phyloP scores from a whole-genome alignment of 2,113 vertebrate species.

The Uropsilus gracilis region DNA sequence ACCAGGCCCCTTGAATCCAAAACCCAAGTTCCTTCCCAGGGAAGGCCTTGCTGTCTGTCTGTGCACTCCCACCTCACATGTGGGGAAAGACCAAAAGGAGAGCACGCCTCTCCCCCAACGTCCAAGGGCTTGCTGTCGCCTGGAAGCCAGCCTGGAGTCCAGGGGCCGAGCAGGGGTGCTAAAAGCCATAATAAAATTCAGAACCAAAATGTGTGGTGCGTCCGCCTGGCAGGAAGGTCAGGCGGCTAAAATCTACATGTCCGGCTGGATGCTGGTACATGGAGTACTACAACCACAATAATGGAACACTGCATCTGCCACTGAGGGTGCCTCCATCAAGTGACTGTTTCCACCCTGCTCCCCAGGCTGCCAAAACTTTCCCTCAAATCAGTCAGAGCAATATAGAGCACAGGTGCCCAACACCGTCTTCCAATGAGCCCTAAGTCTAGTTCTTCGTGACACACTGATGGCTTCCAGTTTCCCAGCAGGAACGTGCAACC shows the following conservation, averaged over 20 bases:
- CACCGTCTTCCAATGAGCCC: not conserved
- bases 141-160: not conserved
- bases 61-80: not conserved
- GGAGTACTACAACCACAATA: not conserved
- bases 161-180: not conserved
- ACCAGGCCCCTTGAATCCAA: not conserved
- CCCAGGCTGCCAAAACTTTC: not conserved
- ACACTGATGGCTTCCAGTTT: not conserved
- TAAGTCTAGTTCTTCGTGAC: constrained; percentile 15
- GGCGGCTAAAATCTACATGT: not conserved
- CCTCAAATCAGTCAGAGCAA: not conserved
- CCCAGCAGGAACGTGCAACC: constrained; percentile 25
- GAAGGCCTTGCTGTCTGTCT: not conserved
- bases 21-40: not conserved
- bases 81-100: not conserved
- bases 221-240: not conserved
- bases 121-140: not conserved
- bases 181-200: not conserved
- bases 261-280: not conserved
- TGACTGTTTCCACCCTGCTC: not conserved
- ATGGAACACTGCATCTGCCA: not conserved
- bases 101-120: not conserved
- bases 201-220: not conserved
- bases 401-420: not conserved
- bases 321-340: not conserved